Percentiles rank a stretch among this genome's conserved stretches.
phyloP scores from a whole-genome alignment of 2,797 vertebrate genomes.

The Telmatherina bonti region DNA sequence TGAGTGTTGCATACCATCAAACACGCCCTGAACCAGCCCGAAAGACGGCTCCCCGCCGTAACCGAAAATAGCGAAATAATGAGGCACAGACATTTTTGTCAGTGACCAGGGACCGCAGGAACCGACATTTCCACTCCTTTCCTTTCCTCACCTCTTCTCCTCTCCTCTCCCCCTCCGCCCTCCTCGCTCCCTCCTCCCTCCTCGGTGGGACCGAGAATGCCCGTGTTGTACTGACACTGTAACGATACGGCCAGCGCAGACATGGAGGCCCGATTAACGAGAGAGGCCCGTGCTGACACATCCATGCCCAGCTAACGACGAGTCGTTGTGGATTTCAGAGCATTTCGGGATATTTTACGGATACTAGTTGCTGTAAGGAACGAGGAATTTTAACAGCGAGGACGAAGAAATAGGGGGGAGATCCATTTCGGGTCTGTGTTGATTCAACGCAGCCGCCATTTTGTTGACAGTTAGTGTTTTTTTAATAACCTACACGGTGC shows the following conservation, averaged over 20 bases:
- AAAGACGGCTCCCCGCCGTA: background rate
- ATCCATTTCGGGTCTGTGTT: slow-evolving; percentile 89
- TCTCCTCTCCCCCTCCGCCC: slow-evolving; percentile 36
- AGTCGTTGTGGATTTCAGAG: slow-evolving; percentile 69
- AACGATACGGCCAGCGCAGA: slow-evolving; percentile 87
- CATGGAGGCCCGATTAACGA: slow-evolving; percentile 88
- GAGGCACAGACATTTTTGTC: slow-evolving; percentile 47
- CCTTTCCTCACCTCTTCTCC: slow-evolving; percentile 49
- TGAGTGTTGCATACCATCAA: slow-evolving; percentile 45
- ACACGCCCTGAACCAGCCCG: slow-evolving; percentile 38
- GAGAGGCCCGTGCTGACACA: slow-evolving; percentile 83
- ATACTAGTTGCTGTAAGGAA: slow-evolving; percentile 67
- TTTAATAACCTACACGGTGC: slow-evolving; percentile 82
- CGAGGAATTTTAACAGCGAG: slow-evolving; percentile 51
- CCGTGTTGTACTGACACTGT: slow-evolving; percentile 87
- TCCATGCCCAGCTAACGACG: slow-evolving; percentile 79
- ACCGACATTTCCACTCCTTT: slow-evolving; percentile 75
- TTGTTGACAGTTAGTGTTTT: slow-evolving; percentile 89
- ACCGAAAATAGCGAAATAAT: slow-evolving; percentile 41
- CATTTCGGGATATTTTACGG: slow-evolving; percentile 69
- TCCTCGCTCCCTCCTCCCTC: slow-evolving; percentile 51
- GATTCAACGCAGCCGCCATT: slow-evolving; percentile 90
- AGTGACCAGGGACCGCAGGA: slow-evolving; percentile 61
- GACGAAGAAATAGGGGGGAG: slow-evolving; percentile 74
- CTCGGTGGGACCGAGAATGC: slow-evolving; percentile 79